Conservation (phyloP, 2,888 invertebrate species). For the Cerastoderma edule region DNA sequence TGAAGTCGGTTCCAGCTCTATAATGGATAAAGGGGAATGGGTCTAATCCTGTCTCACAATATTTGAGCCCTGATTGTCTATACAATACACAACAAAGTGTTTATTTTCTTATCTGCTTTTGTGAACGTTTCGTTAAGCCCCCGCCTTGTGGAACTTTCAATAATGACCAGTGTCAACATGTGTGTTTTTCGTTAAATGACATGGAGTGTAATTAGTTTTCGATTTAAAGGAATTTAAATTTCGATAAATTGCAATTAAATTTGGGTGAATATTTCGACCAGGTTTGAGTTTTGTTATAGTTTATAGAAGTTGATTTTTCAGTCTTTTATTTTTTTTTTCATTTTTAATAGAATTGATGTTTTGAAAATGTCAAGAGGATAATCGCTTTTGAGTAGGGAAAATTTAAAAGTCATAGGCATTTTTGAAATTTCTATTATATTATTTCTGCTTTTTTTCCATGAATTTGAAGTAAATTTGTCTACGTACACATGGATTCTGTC, state of each 20-base stretch:
- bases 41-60: constrained; percentile 30
- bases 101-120: constrained; percentile 25
- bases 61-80: constrained; percentile 28
- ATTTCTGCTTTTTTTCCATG: too few species aligned
- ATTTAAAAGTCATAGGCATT: too few species aligned
- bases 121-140: constrained; percentile 23
- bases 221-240: constrained; percentile 20
- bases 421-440: too few species aligned
- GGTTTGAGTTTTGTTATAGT: too few species aligned
- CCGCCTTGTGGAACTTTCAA: constrained; percentile 9
- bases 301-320: too few species aligned
- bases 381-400: too few species aligned
- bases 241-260: constrained; percentile 7
- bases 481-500: too few species aligned
- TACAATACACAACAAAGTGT: constrained; percentile 35
- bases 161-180: constrained; percentile 24
- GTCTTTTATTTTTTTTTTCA: too few species aligned
- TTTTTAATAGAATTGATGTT: too few species aligned
- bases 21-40: not conserved
- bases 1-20: too few species aligned
- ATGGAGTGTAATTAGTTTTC: constrained; percentile 9
- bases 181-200: constrained; percentile 22
- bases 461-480: too few species aligned
- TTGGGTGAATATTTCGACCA: not conserved
- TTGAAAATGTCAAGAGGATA: too few species aligned